Evolutionary conservation across 2,888 invertebrate species (phyloP), one percentile per base, ranked within the genome.

Genomic region (Oxytorus armatus): DNA sequence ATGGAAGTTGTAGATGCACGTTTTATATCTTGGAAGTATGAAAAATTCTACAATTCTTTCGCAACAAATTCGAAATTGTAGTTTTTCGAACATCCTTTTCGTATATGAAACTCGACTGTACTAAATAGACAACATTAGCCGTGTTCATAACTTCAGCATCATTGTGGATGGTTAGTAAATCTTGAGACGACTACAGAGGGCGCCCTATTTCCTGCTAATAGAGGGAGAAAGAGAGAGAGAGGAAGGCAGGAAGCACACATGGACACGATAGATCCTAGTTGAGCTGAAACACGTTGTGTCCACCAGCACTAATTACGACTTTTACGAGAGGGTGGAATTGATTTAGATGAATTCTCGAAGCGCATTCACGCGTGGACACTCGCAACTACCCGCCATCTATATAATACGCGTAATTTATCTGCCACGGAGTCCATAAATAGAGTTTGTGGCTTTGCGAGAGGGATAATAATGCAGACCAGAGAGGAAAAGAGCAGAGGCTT

Each of bases 221-320:
- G n/a, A n/a, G n/a, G n/a, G n/a, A n/a, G n/a, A n/a, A n/a, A n/a
- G n/a, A n/a, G n/a, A n/a, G n/a, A n/a, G n/a, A n/a, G 5, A 16
- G 25, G 25, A 29, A 14, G 44, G 68, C 57, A 63, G 69, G 55
- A 76, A 76, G 51, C 66, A 49, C 70, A 79, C 29, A 79, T 63
- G 76, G 68, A 61, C 55, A 44, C 49, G 63, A 74, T 49, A 53
- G 29, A 73, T 61, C 57, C 57, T 53, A 36, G 42, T 55, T 55
- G 21, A 77, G 16, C 44, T 63, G 42, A 44, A 65, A 65, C 51
- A 77, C 80, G 39, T 68, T 51, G 18, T 74, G 59, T 66, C 51
- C 69, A 65, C 51, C 69, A 65, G 49, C 69, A 69, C 77, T 81
- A 81, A 81, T 81, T 77, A 66, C 81, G 74, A 77, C 77, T 81